These are phyloP conservation scores for Alviniconcha marisindica DNA, from an alignment of 1,140 invertebrate genomes.

Conservation along the genomic window DNA sequence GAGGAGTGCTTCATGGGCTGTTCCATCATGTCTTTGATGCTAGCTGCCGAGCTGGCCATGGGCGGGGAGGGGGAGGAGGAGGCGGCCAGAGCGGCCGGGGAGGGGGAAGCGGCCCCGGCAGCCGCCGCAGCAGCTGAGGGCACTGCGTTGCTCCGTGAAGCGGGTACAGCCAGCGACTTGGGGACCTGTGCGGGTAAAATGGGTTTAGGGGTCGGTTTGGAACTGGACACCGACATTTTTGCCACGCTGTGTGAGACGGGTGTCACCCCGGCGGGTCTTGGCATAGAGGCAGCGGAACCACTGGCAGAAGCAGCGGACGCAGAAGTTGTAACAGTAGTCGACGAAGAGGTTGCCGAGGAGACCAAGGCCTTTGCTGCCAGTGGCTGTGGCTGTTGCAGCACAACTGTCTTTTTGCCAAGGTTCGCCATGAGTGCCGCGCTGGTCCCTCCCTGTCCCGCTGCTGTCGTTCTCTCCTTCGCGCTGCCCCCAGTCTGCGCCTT, in stretches of 20 bases:
- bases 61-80: slow-evolving; percentile 36
- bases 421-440: no score
- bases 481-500: no score
- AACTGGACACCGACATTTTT: neutral
- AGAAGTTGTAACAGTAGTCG: neutral
- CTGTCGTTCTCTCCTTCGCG: no score
- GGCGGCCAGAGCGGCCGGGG: slow-evolving; percentile 27
- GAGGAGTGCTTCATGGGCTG: neutral
- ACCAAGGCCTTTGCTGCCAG: no score
- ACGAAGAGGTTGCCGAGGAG: neutral
- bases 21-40: neutral
- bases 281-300: neutral
- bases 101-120: neutral
- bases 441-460: no score
- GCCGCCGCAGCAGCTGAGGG: slow-evolving; percentile 23
- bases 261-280: neutral
- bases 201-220: neutral
- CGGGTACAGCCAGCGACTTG: neutral
- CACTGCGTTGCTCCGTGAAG: neutral
- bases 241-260: neutral
- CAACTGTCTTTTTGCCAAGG: no score
- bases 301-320: neutral
- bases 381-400: no score
- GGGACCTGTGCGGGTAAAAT: neutral
- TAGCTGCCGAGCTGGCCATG: slow-evolving; percentile 27